Conservation (phyloP, 2,113 vertebrate genomes). For the Drymodes brunneopygia region DNA sequence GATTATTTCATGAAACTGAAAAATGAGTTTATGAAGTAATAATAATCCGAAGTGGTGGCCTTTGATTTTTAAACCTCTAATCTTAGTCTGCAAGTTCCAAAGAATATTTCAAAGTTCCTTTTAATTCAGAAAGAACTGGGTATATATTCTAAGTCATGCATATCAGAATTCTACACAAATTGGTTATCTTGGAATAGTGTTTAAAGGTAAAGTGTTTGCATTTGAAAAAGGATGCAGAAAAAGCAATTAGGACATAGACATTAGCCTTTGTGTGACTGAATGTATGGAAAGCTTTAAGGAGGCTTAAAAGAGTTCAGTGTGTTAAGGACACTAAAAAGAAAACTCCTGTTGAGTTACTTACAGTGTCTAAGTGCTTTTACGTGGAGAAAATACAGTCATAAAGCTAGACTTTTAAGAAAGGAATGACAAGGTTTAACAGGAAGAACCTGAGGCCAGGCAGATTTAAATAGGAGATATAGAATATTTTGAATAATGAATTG, state of each 20-base stretch:
- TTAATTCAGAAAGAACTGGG: neutral
- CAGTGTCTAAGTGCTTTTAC: neutral
- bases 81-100: neutral
- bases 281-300: neutral
- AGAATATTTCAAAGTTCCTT: neutral
- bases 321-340: neutral
- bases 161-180: neutral
- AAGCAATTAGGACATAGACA: neutral
- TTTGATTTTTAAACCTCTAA: neutral
- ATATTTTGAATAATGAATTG: neutral
- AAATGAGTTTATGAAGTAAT: neutral
- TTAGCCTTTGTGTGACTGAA: neutral
- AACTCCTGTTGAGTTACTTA: neutral
- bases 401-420: neutral
- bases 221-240: neutral
- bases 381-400: neutral
- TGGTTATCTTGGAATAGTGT: neutral
- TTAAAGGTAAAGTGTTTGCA: neutral
- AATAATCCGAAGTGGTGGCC: neutral
- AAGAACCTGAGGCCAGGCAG: neutral
- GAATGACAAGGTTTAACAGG: neutral
- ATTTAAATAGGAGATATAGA: neutral
- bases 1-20: neutral
- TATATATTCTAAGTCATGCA: neutral
- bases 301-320: neutral